A percentile compares a stretch with the other conserved stretches of the same genome.
Evolutionary conservation across 2,797 vertebrate species (phyloP).

Genomic region (Ambastaia sidthimunki): DNA sequence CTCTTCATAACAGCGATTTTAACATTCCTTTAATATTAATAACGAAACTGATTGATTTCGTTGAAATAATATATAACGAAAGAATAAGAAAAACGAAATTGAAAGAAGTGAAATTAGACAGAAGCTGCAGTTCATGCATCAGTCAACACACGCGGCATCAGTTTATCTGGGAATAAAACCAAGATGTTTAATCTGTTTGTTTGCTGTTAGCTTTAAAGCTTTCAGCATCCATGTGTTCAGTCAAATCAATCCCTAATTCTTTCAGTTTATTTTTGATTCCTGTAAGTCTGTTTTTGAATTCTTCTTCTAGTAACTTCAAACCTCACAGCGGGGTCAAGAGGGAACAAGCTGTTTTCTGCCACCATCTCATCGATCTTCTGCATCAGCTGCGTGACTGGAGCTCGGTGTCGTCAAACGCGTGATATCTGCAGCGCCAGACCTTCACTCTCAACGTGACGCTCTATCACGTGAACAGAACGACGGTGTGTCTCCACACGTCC

Average conservation of each 20-base stretch:
- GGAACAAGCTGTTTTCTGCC: slow-evolving; percentile 7
- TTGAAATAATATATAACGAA: too few relatives aligned
- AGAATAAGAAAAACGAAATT: too few relatives aligned
- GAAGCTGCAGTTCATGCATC: too few relatives aligned
- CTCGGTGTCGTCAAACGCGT: slow-evolving; percentile 41
- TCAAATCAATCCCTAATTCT: too few relatives aligned
- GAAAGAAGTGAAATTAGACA: too few relatives aligned
- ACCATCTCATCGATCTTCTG: slow-evolving; percentile 48
- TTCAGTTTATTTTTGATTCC: neutral
- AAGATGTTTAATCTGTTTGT: too few relatives aligned
- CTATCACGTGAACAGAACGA: slow-evolving; percentile 53
- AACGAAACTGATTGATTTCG: too few relatives aligned
- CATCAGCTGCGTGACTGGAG: slow-evolving; percentile 45
- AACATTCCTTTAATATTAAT: too few relatives aligned
- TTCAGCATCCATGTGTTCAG: neutral
- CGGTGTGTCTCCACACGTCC: slow-evolving; percentile 44
- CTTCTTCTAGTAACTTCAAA: neutral
- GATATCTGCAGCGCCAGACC: slow-evolving; percentile 44
- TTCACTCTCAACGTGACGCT: slow-evolving; percentile 53
- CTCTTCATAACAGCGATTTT: too few relatives aligned
- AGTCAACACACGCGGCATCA: too few relatives aligned
- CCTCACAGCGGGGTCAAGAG: neutral
- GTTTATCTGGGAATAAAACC: too few relatives aligned
- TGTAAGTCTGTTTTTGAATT: neutral
- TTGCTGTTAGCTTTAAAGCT: neutral